Base-by-base conservation (phyloP, 2,113 vertebrate species). In the Gallinago media region DNA sequence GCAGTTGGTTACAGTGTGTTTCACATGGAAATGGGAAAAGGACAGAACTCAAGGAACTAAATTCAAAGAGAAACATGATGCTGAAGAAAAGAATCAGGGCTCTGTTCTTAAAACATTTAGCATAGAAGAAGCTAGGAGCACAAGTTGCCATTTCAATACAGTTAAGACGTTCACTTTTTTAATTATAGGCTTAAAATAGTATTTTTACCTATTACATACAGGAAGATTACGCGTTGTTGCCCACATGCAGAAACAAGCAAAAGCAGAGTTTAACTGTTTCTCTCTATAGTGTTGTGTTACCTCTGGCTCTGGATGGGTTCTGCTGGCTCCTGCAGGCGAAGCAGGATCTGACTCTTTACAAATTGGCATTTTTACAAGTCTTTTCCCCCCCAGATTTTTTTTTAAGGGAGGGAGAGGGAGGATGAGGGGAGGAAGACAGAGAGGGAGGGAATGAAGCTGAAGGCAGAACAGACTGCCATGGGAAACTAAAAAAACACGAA, bases 211-310 rank as follows among this genome's bases (percentile, higher is more conserved):
- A 98, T 98, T 98, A 98, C 98, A 97, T 98, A 98, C 98, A 98
- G 96, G 95, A 98, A 98, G 98, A 98, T 96, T 98, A 97, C 94
- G 91, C 91, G 94, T 98, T 98, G 96, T 93, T 94, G 96, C 95
- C 97, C 97, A 98, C 99, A 99, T 99, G 99, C 99, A 99, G 97
- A 97, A 98, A 98, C 98, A 98, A 99, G 99, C 98, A 96, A 97
- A 98, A 98, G 98, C 98, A 97, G 96, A 97, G 90, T 97, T 97
- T 94, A 97, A 98, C 90, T 86, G 92, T 97, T 97, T 97, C 96
- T 97, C 94, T 95, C 92, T 96, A 62, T 76, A 72, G 81, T 72
- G 78, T 47, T 82, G 42, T 82, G 16, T 92, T 81, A 68, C 73
- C 55, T 78, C 89, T 82, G 90, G 94, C 89, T 79, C 83, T 15